Conservation (phyloP, 2,888 invertebrate genomes). For the Stenoptilia bipunctidactyla region DNA sequence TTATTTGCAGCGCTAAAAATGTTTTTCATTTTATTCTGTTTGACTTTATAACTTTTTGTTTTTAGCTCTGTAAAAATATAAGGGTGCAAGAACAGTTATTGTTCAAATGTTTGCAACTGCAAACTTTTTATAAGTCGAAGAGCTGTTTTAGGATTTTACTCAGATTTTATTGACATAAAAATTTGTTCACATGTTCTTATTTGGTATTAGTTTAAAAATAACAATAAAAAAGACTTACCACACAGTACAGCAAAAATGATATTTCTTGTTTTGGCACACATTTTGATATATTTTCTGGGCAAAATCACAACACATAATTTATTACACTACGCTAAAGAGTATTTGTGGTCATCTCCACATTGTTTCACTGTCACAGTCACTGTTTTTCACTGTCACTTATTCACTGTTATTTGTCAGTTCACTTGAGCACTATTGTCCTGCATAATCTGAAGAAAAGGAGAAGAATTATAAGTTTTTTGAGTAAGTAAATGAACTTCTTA, state of each 20-base stretch:
- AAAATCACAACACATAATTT: constrained; percentile 43
- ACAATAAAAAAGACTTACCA: constrained; percentile 38
- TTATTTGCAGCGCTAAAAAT: too few relatives aligned
- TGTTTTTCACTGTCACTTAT: constrained; percentile 22
- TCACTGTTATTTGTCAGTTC: neutral
- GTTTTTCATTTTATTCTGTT: too few relatives aligned
- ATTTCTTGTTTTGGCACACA: constrained; percentile 45
- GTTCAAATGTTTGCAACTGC: too few relatives aligned
- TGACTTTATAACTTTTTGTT: too few relatives aligned
- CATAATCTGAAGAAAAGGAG: constrained; percentile 7
- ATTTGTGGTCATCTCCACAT: neutral
- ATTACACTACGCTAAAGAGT: neutral
- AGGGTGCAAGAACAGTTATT: too few relatives aligned
- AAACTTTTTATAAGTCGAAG: too few relatives aligned
- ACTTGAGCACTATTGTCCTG: neutral
- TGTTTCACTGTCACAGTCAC: constrained; percentile 18
- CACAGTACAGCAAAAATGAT: constrained; percentile 29
- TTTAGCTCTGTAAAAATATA: too few relatives aligned
- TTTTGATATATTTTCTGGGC: constrained; percentile 28
- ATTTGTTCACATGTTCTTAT: too few relatives aligned
- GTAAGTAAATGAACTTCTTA: too few relatives aligned
- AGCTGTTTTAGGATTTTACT: too few relatives aligned
- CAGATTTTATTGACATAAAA: too few relatives aligned
- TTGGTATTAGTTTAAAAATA: too few relatives aligned
- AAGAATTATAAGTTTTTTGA: neutral